These are phyloP conservation scores for Molorchus minor DNA, from an alignment of 2,888 invertebrate genomes.

Conservation along the genomic window DNA sequence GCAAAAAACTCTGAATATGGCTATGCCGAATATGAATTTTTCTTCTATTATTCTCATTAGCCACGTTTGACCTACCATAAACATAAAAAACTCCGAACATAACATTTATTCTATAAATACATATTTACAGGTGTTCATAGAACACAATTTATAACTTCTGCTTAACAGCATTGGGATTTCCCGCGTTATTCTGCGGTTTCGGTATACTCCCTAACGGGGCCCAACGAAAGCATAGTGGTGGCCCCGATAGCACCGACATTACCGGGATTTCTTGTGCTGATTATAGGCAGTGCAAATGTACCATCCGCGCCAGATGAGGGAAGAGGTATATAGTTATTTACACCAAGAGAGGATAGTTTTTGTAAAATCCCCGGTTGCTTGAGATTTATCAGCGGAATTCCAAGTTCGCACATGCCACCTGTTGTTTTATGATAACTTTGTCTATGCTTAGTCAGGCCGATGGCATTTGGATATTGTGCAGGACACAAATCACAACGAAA, in stretches of 20 bases:
- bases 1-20: no score
- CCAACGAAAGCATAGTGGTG: slow-evolving; percentile 75
- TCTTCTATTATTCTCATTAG: no score
- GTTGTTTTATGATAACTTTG: slow-evolving; percentile 69
- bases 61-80: no score
- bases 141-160: slow-evolving; percentile 39
- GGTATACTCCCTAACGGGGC: slow-evolving; percentile 69
- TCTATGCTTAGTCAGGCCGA: slow-evolving; percentile 69
- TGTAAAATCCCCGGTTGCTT: slow-evolving; percentile 73
- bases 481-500: slow-evolving; percentile 77
- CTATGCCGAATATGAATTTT: no score
- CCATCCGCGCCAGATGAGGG: slow-evolving; percentile 64
- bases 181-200: slow-evolving; percentile 39
- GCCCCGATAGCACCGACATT: slow-evolving; percentile 70
- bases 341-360: slow-evolving; percentile 72
- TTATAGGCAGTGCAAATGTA: slow-evolving; percentile 77
- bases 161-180: slow-evolving; percentile 33
- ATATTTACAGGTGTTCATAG: slow-evolving; percentile 34
- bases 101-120: slow-evolving; percentile 10
- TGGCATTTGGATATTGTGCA: slow-evolving; percentile 74
- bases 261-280: slow-evolving; percentile 53
- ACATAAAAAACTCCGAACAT: slow-evolving; percentile 3
- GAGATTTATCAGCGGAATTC: slow-evolving; percentile 77
- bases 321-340: slow-evolving; percentile 78
- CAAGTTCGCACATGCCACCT: slow-evolving; percentile 70